Evolutionary conservation across 1,140 invertebrate genomes (phyloP).

Genomic region (Notospermus geniculatus): DNA sequence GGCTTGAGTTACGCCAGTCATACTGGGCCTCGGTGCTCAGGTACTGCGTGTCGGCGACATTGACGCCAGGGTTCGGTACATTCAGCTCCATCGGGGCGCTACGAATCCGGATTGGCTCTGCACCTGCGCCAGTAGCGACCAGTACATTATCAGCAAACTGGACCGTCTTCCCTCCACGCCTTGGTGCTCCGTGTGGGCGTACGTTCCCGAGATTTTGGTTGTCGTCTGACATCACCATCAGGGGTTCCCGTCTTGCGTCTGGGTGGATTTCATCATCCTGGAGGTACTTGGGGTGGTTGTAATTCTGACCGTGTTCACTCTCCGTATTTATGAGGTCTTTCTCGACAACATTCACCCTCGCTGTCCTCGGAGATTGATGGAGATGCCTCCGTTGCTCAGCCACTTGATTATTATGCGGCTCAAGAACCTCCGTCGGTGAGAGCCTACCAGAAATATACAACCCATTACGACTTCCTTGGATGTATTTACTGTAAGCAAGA

Average conservation of each 20-base stretch:
- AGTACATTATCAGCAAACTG: conserved; percentile 41
- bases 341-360: conserved; percentile 39
- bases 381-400: conserved; percentile 28
- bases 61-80: not conserved
- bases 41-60: conserved; percentile 34
- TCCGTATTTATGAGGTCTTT: conserved; percentile 40
- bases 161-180: conserved; percentile 33
- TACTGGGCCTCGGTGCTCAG: conserved; percentile 38
- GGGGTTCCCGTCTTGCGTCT: conserved; percentile 40
- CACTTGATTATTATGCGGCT: conserved; percentile 29
- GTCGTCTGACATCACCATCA: conserved; percentile 38
- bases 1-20: conserved; percentile 27
- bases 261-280: conserved; percentile 43
- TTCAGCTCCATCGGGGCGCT: conserved; percentile 20
- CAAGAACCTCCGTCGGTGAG: conserved; percentile 25
- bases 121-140: conserved; percentile 32
- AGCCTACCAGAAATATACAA: conserved; percentile 33
- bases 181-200: conserved; percentile 18
- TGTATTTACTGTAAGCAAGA: conserved; percentile 27
- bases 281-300: conserved; percentile 51
- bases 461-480: conserved; percentile 16
- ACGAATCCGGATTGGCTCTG: conserved; percentile 25
- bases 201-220: conserved; percentile 45
- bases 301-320: conserved; percentile 41
- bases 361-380: conserved; percentile 30